Percentiles rank a stretch among this genome's conserved stretches.
These are phyloP conservation scores for Coendou prehensilis DNA, from an alignment of 2,797 vertebrate species.

Conservation along the genomic window DNA sequence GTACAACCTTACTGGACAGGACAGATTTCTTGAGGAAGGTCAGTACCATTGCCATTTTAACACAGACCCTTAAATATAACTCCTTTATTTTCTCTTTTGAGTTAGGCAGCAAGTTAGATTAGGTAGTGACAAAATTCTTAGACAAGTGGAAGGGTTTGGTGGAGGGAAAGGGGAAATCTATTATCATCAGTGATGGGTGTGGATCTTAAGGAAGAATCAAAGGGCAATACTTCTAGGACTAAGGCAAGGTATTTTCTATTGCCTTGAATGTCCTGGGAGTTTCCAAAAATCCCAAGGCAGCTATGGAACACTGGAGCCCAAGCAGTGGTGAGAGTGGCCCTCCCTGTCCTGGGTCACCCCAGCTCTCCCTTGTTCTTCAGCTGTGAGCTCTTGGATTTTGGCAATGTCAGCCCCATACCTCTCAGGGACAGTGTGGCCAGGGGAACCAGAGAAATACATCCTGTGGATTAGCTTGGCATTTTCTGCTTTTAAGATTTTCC, in stretches of 20 bases:
- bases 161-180: background rate
- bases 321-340: background rate
- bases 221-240: background rate
- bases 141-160: background rate
- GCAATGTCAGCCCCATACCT: accelerated
- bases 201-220: background rate
- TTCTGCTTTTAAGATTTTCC: background rate
- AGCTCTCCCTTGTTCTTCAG: background rate
- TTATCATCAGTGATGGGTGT: background rate
- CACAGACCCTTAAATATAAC: background rate
- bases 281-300: background rate
- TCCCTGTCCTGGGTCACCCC: background rate
- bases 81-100: background rate
- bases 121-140: background rate
- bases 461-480: background rate
- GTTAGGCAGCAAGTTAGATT: background rate
- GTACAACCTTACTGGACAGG: background rate
- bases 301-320: background rate
- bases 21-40: background rate
- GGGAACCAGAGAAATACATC: background rate
- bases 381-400: background rate
- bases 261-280: background rate
- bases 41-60: background rate
- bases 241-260: background rate
- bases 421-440: background rate